Conservation (phyloP, 2,888 invertebrate species). For the Leptodirus hochenwartii region DNA sequence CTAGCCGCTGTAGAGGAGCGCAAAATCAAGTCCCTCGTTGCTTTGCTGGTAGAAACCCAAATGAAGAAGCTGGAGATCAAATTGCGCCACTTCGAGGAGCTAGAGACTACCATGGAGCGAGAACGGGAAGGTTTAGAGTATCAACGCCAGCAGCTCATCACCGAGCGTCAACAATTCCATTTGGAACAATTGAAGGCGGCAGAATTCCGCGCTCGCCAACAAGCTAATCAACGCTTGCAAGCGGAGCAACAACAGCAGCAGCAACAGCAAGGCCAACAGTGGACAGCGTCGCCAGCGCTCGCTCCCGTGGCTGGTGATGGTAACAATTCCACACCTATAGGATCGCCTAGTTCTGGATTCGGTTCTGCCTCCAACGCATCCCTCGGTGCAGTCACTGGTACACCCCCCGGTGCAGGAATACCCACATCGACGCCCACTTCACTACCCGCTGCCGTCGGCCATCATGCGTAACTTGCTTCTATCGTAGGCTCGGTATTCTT, state of each 20-base stretch:
- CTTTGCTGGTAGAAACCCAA: slow-evolving; percentile 94
- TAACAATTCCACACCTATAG: no score
- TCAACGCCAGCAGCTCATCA: slow-evolving; percentile 88
- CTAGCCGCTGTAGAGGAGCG: slow-evolving; percentile 94
- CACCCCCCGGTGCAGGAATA: no score
- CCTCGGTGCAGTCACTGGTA: no score
- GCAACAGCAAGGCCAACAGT: slow-evolving; percentile 23
- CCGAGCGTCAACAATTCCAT: slow-evolving; percentile 95
- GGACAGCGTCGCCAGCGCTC: slow-evolving; percentile 17
- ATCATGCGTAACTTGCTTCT: no score
- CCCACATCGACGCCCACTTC: no score
- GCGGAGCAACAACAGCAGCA: slow-evolving; percentile 41
- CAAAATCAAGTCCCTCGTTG: slow-evolving; percentile 94
- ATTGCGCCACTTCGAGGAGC: slow-evolving; percentile 91
- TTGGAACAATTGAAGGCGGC: slow-evolving; percentile 93
- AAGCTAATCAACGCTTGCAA: slow-evolving; percentile 72
- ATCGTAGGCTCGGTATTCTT: no score
- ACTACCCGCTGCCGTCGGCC: no score
- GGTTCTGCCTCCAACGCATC: no score
- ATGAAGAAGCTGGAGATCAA: slow-evolving; percentile 99
- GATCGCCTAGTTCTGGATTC: no score
- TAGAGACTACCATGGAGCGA: slow-evolving; percentile 90
- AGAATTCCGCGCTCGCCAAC: slow-evolving; percentile 88
- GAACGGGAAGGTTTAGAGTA: slow-evolving; percentile 84
- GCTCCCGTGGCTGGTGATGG: no score